phyloP scores from a whole-genome alignment of 1,140 invertebrate genomes.

The Zaprionus nigranus region DNA sequence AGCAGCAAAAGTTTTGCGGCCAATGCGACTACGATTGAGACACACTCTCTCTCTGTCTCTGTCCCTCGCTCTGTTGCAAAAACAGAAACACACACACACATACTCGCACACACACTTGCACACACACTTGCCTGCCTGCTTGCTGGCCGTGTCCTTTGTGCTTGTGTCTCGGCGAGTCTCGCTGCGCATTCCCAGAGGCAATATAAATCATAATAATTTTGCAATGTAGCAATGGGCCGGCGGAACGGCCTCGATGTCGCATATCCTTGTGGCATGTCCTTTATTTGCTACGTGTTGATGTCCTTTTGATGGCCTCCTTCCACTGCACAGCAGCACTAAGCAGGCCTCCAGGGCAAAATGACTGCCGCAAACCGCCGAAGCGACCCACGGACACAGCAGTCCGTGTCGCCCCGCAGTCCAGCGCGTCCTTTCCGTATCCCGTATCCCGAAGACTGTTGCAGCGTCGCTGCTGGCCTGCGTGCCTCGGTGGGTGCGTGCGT shows the following conservation, averaged over 20 bases:
- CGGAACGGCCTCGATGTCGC: conserved; percentile 53
- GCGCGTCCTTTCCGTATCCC: conserved; percentile 22
- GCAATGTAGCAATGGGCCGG: conserved; percentile 80
- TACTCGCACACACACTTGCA: background rate
- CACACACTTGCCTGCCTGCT: conserved; percentile 31
- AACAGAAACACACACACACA: conserved; percentile 8
- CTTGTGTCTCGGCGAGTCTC: conserved; percentile 51
- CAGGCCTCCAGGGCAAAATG: conserved; percentile 67
- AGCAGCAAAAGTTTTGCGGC: conserved; percentile 77
- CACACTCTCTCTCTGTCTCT: conserved; percentile 16
- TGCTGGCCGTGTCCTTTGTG: conserved; percentile 73
- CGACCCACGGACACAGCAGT: conserved; percentile 28
- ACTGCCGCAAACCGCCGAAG: conserved; percentile 66
- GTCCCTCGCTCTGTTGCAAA: background rate
- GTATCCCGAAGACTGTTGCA: background rate
- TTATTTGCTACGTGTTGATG: conserved; percentile 83
- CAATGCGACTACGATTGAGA: conserved; percentile 67
- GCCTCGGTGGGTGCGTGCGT: conserved; percentile 41
- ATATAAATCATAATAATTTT: conserved; percentile 83
- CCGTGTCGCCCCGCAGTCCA: background rate
- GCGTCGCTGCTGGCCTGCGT: background rate
- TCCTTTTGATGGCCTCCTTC: conserved; percentile 78
- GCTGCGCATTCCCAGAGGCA: conserved; percentile 78
- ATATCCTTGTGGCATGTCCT: conserved; percentile 82
- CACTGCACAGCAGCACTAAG: conserved; percentile 24